Evolutionary conservation across 2,888 invertebrate species (phyloP), one percentile per base, ranked within the genome.

Genomic region (Allygus modestus): DNA sequence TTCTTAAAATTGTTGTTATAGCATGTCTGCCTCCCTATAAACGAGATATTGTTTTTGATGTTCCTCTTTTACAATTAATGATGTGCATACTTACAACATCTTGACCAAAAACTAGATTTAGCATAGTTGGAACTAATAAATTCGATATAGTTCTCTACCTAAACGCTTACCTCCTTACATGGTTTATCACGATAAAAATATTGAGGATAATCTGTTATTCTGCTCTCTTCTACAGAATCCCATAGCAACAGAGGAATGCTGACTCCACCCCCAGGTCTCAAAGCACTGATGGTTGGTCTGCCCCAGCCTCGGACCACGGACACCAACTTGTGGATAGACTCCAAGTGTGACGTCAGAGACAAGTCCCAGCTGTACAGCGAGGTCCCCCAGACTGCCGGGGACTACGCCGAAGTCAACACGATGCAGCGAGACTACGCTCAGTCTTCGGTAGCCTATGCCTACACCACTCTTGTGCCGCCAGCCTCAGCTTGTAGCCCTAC

Each of bases 391-490:
- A 28, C 58, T 7, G 89, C 91, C 85, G 94, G 94, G 33, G 94
- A 94, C 90, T 94, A 94, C 89, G 94, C 94, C 43, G 94, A 94
- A 91, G 94, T 79, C 33, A 28, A 58, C 1, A n/a, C 37, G 28
- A 31, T 33, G 20, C 94, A 94, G n/a, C 85, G 85, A 23, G 87
- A 87, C 17, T 85, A 88, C 86, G 93, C 94, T 84, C 93, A 93
- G 85, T 95, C 95, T 0, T 96, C 96, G 0, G 96, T 96, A 26
- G 97, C 97, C 0, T 97, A 97, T 89, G 97, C 97, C 83, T 97
- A 97, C 23, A 97, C 97, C 26, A 96, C 97, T 83, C 92, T 97
- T 87, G 94, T 95, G 87, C 93, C 94, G 0, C 87, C 65, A 11
- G 31, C 46, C 15, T 15, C 46, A 46, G 23, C 54, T 20, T 23